Evolutionary conservation across 2,888 invertebrate genomes (phyloP), one percentile per base, ranked within the genome.

Genomic region (Pilophorus perplexus): DNA sequence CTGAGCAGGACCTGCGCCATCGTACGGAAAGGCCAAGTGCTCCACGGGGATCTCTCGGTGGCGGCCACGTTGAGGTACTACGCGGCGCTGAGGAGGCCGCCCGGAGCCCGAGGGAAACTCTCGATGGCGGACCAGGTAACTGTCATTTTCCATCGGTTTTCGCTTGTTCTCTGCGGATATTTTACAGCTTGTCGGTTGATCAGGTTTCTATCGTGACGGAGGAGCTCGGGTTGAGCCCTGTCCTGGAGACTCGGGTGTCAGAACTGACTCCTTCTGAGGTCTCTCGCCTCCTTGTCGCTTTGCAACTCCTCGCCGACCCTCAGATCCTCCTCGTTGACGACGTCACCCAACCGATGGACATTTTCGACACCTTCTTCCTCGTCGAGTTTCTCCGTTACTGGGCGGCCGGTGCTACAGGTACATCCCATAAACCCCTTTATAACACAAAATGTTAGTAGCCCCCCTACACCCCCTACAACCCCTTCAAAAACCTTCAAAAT

Each of bases 291-390:
- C 90, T 92, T 72, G 88, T 96, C 1, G 96, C 94, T 0, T 92
- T 93, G 74, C 91, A 94, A 73, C 80, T 96, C 37, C 79, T 94
- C 40, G 82, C 93, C 28, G 91, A 93, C 75, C 88, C 90, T 72
- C 91, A 93, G 68, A 84, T 96, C 46, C 81, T 96, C 0, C 84
- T 93, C 25, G 79, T 95, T 66, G 94, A 95, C 77, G 90, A 93
- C 78, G 91, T 94, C 0, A 89, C 90, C 0, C 84, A 86, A 74
- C 90, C 89, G 66, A 88, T 93, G 86, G 95, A 96, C 75, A 93
- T 96, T 70, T 95, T 96, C 74, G 96, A 96, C 75, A 93, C 94
- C 0, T 96, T 95, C 78, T 96, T 96, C 77, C 78, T 96, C 54
- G 89, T 96, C 66, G 95, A 96, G 77, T 96, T 94, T 77, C 79